Evolutionary conservation across 2,888 invertebrate genomes (phyloP).

Genomic region (Apamea anceps): DNA sequence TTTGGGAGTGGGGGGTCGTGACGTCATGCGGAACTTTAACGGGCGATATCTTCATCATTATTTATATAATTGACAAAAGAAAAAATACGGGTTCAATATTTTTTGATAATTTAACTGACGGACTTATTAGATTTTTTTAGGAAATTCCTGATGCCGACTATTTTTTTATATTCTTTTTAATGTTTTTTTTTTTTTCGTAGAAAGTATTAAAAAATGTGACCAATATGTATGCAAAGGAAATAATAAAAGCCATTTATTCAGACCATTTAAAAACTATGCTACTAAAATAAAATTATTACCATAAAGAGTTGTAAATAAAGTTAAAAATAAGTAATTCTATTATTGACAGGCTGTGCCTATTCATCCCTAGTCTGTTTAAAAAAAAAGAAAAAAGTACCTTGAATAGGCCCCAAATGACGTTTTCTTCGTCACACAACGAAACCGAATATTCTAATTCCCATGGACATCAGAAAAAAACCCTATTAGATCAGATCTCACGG

Average conservation of each 20-base stretch:
- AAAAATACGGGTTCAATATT: too few species aligned
- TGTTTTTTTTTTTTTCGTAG: too few species aligned
- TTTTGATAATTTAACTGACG: too few species aligned
- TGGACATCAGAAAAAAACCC: conserved; percentile 32
- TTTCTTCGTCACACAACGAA: conserved; percentile 32
- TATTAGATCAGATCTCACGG: conserved; percentile 72
- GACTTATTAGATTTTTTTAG: too few species aligned
- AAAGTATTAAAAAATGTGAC: too few species aligned
- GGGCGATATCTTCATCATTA: too few species aligned
- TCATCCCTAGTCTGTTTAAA: neutral
- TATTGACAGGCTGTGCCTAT: neutral
- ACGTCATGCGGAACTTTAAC: too few species aligned
- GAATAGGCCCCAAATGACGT: conserved; percentile 27
- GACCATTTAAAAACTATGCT: neutral
- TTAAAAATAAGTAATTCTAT: neutral
- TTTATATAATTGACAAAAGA: too few species aligned
- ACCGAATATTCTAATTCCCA: conserved; percentile 55
- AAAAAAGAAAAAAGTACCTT: neutral
- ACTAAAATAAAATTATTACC: neutral
- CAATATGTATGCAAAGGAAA: neutral
- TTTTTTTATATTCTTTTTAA: too few species aligned
- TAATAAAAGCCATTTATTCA: neutral
- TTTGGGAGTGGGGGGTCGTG: too few species aligned
- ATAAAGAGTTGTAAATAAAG: neutral
- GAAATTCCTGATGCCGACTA: too few species aligned